Evolutionary conservation across 2,888 invertebrate genomes (phyloP), one percentile per base, ranked within the genome.

Genomic region (Drosophila meridiana): DNA sequence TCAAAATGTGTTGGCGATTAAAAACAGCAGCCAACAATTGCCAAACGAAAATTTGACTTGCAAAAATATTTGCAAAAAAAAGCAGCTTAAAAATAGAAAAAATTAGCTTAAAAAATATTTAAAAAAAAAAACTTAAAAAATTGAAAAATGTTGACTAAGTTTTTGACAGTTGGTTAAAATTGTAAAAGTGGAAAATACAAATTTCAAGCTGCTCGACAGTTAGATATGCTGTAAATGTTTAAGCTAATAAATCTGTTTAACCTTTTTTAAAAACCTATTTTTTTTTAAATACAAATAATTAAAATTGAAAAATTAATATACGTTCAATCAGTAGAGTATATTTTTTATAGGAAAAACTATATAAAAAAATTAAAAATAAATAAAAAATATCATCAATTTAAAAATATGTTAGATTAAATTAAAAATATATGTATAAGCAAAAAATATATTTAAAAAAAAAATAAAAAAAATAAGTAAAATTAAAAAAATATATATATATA

Each of bases 1-100:
- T 20, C 30, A n/a, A 28, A 34, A 20, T 32, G 32, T 52, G 20
- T 53, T 9, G 3, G 40, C 43, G 30, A 40, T 42, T 59, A 69
- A 69, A 58, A 47, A 14, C 26, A 47, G 68, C n/a, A 20, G 52
- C 53, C 66, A 38, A 53, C 36, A 65, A 66, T 53, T 59, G 40
- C 45, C 58, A 47, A 59, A 69, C 45, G 9, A 11, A 47, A 69
- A 69, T 69, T 69, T 69, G 53, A 69, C 30, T 70, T 70, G 69
- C 69, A 69, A 70, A 69, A 69, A 47, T 28, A 7, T 53, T 34
- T 48, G 2, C 62, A 8, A 47, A 48, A 47, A 52, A 52, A 34
- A 52, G 34, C 20, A 52, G 34, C 52, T 52, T 34, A 6, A 60
- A 36, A 30, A 20, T 28, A 14, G 26, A 55, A 13, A 28, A 36